phyloP scores from a whole-genome alignment of 1,140 invertebrate genomes.

The Drosophila busckii region DNA sequence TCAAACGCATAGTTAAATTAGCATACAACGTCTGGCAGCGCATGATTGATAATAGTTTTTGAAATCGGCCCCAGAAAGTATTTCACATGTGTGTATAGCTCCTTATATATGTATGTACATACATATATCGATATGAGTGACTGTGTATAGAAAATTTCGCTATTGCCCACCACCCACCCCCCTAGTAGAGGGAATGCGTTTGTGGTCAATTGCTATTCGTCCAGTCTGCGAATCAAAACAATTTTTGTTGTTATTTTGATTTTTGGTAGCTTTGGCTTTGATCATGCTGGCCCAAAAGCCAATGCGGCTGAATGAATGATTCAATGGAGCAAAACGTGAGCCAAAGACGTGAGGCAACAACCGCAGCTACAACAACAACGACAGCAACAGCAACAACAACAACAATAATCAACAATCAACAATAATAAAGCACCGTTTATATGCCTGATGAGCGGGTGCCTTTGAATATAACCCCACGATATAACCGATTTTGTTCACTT shows the following conservation, averaged over 20 bases:
- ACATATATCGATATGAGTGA: no score
- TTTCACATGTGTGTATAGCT: no score
- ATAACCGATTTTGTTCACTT: conserved; percentile 57
- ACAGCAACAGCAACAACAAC: conserved; percentile 5
- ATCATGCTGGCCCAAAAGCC: conserved; percentile 45
- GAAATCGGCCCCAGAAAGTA: conserved; percentile 12
- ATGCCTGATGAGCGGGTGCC: conserved; percentile 70
- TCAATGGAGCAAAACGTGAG: conserved; percentile 71
- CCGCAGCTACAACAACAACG: conserved; percentile 47
- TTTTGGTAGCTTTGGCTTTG: conserved; percentile 10
- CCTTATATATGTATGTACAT: no score
- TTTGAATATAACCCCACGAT: conserved; percentile 49
- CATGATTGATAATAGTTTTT: conserved; percentile 46
- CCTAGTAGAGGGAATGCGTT: conserved; percentile 20
- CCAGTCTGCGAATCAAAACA: conserved; percentile 61
- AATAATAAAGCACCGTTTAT: conserved; percentile 65
- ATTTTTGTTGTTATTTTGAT: conserved; percentile 33
- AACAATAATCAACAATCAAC: conserved; percentile 39
- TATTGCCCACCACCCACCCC: conserved; percentile 20
- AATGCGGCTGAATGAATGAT: conserved; percentile 56
- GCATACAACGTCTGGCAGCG: conserved; percentile 31
- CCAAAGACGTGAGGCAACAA: conserved; percentile 64
- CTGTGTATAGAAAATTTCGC: no score
- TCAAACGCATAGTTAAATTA: conserved; percentile 20
- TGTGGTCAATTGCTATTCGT: conserved; percentile 55